Evolutionary conservation across 2,888 invertebrate genomes (phyloP), one percentile per base, ranked within the genome.

Genomic region (Agrenia bidenticulata): DNA sequence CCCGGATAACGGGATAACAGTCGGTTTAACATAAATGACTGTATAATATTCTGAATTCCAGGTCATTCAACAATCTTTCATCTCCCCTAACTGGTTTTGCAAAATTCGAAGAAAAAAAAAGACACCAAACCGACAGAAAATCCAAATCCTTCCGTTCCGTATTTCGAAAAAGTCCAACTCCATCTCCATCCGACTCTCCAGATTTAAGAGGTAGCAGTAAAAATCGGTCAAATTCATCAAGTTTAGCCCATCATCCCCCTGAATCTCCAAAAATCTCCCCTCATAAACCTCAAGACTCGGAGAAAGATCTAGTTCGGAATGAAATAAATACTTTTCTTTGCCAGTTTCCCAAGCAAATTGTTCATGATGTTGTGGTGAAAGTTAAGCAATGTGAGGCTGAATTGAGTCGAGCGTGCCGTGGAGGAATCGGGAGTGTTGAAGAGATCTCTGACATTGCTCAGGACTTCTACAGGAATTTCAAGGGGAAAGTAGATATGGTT

Each of bases 381-480:
- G 87, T 88, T 13, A 85, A 87, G 77, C 80, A 82, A n/a, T 86
- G 88, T 77, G 85, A 86, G 60, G 82, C 82, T 71, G 87, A 87
- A 77, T 84, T 88, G 50, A 80, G 86, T 32, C 17, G 61, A 39
- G 64, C 64, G 5, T 64, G 61, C 50, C 59, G 55, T 26, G 39
- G 39, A 23, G 84, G 86, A 79, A 82, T 19, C 32, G 59, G 56
- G 1, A 66, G 84, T 11, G 87, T 92, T 1, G 94, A 94, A 64
- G 93, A 96, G 72, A 81, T 95, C 37, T 92, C 95, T 0, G 94
- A 95, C 78, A 82, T 89, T 53, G 89, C 94, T 32, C 96, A 97
- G 81, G 89, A 91, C 77, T 92, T 92, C 78, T 99, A 97, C 80
- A 89, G 89, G 81, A 84, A 85, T 58, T 79, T 92, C 80, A 85